phyloP scores from a whole-genome alignment of 2,888 invertebrate genomes.

The Ischnura elegans region DNA sequence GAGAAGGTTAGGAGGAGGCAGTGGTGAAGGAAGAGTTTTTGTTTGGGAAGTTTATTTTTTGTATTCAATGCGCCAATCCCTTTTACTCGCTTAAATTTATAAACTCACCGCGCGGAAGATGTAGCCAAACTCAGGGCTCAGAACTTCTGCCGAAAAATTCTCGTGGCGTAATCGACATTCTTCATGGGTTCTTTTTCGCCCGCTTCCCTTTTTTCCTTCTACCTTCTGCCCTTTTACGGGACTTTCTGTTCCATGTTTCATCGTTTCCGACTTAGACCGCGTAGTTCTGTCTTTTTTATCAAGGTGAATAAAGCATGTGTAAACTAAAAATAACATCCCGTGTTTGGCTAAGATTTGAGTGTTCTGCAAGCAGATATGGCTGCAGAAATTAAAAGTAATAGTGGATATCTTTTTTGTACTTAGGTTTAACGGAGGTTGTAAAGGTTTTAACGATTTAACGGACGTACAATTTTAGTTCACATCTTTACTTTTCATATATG shows the following conservation, averaged over 20 bases:
- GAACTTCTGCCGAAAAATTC: neutral
- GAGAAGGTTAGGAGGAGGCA: neutral
- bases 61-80: constrained; percentile 51
- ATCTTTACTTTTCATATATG: too few relatives aligned
- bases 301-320: neutral
- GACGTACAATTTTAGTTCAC: too few relatives aligned
- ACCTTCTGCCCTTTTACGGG: neutral
- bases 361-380: too few relatives aligned
- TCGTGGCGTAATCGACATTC: constrained; percentile 25
- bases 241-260: neutral
- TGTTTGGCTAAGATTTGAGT: too few relatives aligned
- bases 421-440: too few relatives aligned
- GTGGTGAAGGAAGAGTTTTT: neutral
- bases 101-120: constrained; percentile 50
- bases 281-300: neutral
- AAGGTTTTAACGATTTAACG: too few relatives aligned
- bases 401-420: too few relatives aligned
- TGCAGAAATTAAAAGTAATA: too few relatives aligned
- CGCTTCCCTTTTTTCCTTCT: neutral
- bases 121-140: constrained; percentile 20
- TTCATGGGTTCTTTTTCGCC: neutral
- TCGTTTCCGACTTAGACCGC: neutral
- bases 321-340: too few relatives aligned
- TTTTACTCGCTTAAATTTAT: constrained; percentile 50
- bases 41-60: constrained; percentile 25